Conservation (phyloP, 2,888 invertebrate genomes). For the Nebria brevicollis region DNA sequence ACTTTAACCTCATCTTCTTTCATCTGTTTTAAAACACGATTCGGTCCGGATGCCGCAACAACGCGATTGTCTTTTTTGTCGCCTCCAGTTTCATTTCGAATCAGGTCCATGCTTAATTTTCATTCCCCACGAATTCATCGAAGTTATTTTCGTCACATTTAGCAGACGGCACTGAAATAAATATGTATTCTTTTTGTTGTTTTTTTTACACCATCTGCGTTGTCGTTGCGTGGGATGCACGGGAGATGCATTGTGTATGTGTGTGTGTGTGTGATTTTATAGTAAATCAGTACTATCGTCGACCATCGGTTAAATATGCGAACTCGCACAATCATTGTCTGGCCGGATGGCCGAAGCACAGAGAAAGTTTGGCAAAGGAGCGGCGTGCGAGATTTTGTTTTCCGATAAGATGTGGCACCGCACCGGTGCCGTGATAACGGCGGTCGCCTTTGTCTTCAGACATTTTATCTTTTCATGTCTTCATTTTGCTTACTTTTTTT, state of each 20-base stretch:
- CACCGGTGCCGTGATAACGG: constrained; percentile 54
- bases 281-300: constrained; percentile 53
- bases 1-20: constrained; percentile 45
- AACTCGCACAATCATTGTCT: constrained; percentile 33
- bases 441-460: constrained; percentile 26
- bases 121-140: constrained; percentile 29
- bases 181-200: constrained; percentile 58
- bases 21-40: background rate
- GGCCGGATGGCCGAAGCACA: constrained; percentile 49
- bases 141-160: constrained; percentile 42
- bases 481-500: background rate
- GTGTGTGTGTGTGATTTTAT: constrained; percentile 56
- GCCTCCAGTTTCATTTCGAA: background rate
- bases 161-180: constrained; percentile 56
- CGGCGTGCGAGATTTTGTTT: constrained; percentile 51
- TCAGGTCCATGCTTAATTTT: constrained; percentile 12
- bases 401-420: constrained; percentile 58
- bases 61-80: constrained; percentile 33
- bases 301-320: constrained; percentile 5
- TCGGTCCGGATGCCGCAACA: constrained; percentile 36
- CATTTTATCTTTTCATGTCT: background rate
- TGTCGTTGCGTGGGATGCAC: constrained; percentile 57
- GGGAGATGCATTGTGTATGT: constrained; percentile 52
- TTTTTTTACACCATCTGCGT: constrained; percentile 55
- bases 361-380: constrained; percentile 63